Percentiles rank a stretch among this genome's conserved stretches.
These are phyloP conservation scores for Carterocephalus palaemon DNA, from an alignment of 2,888 invertebrate species.

Conservation along the genomic window DNA sequence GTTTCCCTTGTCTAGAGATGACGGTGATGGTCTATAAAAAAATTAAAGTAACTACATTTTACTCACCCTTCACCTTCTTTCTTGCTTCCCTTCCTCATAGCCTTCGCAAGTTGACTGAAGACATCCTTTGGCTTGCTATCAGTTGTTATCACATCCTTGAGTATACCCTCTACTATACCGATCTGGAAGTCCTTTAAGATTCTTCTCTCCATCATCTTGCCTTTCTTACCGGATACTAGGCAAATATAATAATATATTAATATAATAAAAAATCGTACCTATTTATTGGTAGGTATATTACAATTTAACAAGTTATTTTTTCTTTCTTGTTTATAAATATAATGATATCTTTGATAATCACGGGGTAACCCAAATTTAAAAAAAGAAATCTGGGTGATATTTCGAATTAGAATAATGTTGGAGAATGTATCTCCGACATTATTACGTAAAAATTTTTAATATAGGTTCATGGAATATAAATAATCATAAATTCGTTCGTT, in stretches of 20 bases:
- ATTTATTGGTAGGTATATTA: not conserved
- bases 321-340: too few species aligned
- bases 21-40: not conserved
- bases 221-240: conserved; percentile 88
- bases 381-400: too few species aligned
- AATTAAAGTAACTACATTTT: not conserved
- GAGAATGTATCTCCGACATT: too few species aligned
- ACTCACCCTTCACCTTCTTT: too few species aligned
- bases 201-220: conserved; percentile 91
- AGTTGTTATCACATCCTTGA: conserved; percentile 84
- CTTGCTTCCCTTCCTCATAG: conserved; percentile 81
- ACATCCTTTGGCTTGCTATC: conserved; percentile 87
- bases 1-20: not conserved
- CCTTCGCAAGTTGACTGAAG: conserved; percentile 90
- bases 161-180: conserved; percentile 90
- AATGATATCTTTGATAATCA: too few species aligned
- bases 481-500: too few species aligned
- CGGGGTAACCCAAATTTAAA: too few species aligned
- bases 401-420: too few species aligned
- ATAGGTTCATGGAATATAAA: too few species aligned
- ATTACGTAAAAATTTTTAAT: too few species aligned
- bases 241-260: not conserved
- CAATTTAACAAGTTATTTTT: too few species aligned
- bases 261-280: not conserved
- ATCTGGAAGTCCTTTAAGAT: conserved; percentile 94